Evolutionary conservation across 2,797 vertebrate species (phyloP), one percentile per base, ranked within the genome.

Genomic region (Gymnoscopelus microlampas): DNA sequence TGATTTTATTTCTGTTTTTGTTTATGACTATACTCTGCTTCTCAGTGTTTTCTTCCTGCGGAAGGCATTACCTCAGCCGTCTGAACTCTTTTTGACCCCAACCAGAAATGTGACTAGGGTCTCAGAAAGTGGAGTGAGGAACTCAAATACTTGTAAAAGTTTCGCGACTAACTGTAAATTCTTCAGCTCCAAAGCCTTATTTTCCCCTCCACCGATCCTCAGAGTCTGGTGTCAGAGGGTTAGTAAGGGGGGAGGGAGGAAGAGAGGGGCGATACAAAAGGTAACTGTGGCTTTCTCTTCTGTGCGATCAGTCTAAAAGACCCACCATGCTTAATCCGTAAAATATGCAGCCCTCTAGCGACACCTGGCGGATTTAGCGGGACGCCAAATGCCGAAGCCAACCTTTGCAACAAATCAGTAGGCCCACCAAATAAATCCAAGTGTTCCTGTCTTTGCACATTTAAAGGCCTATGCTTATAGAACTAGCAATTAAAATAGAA

Each of bases 81-180:
- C 15, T 96, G 95, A 97, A 96, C 96, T 96, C 91, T 90, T 78
- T 81, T 61, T 97, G 95, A 97, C 95, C 95, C 91, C 91, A 76
- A 63, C 24, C 75, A 89, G 90, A 91, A 88, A 88, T 89, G 83
- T 87, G 90, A 84, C 89, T 82, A 83, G 77, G 82, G 80, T 92
- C 90, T 92, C 86, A 90, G 89, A 87, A 92, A 95, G 88, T 87
- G 75, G 89, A 91, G 81, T 88, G 89, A 85, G 86, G 88, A 83
- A 82, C 89, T 93, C 90, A 88, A 91, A 94, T 95, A 96, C 95
- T 95, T 95, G 92, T 89, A 92, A 94, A 93, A 92, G 85, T 93
- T 93, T 94, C 90, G 82, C 88, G 90, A 90, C 89, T 90, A 89
- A 92, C 88, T 94, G 91, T 93, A 92, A 92, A 93, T 94, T 94